A percentile compares a stretch with the other conserved stretches of the same genome.
These are phyloP conservation scores for Labia minor DNA, from an alignment of 2,888 invertebrate genomes.

Conservation along the genomic window DNA sequence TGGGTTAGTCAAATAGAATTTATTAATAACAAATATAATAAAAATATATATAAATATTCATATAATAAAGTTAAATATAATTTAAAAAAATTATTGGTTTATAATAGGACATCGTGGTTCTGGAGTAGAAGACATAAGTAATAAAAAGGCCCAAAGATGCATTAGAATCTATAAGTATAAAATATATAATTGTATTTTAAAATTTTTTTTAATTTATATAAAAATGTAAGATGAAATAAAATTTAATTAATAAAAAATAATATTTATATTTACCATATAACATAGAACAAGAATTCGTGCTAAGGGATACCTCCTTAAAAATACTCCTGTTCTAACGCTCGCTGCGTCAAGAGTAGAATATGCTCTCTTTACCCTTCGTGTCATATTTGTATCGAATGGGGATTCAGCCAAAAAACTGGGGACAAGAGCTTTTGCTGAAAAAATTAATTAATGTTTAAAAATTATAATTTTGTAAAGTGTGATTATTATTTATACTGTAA, in stretches of 20 bases:
- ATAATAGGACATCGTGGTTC: conserved; percentile 30
- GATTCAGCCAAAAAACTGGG: conserved; percentile 61
- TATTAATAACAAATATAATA: too few species aligned
- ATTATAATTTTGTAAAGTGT: too few species aligned
- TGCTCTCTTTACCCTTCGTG: conserved; percentile 63
- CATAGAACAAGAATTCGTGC: conserved; percentile 70
- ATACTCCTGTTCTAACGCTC: conserved; percentile 66
- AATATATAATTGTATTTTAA: too few species aligned
- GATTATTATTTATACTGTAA: too few species aligned
- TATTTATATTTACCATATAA: conserved; percentile 57
- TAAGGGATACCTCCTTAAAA: conserved; percentile 69
- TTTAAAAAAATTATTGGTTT: not conserved
- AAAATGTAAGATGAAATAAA: too few species aligned
- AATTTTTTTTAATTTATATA: too few species aligned
- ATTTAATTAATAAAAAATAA: conserved; percentile 9
- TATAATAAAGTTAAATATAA: too few species aligned
- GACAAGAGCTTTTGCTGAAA: conserved; percentile 51
- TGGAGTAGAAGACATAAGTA: conserved; percentile 62
- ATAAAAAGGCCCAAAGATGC: conserved; percentile 73
- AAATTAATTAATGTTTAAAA: too few species aligned
- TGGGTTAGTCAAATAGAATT: too few species aligned
- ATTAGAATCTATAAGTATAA: conserved; percentile 49
- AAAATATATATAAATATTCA: too few species aligned
- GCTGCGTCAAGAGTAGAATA: conserved; percentile 65
- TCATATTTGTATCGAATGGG: conserved; percentile 63